Evolutionary conservation across 2,888 invertebrate genomes (phyloP).

Genomic region (Celastrina argiolus): DNA sequence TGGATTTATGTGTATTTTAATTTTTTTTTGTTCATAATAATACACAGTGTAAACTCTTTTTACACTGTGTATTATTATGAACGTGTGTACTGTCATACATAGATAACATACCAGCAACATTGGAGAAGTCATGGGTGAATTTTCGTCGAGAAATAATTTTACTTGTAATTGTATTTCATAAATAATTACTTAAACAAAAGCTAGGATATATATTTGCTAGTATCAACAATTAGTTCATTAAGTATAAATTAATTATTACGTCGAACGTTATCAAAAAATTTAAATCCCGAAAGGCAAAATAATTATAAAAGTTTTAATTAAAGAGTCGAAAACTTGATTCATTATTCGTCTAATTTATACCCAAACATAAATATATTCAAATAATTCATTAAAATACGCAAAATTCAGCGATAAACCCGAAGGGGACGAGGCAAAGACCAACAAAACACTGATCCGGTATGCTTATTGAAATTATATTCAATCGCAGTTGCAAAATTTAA

Average conservation of each 20-base stretch:
- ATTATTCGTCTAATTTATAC: slow-evolving; percentile 11
- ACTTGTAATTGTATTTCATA: too few species aligned
- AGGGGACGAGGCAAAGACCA: slow-evolving; percentile 38
- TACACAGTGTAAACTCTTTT: too few species aligned
- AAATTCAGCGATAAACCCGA: slow-evolving; percentile 20
- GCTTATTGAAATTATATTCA: slow-evolving; percentile 68
- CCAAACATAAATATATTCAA: slow-evolving; percentile 14
- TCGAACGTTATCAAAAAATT: not conserved
- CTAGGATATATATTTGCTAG: too few species aligned
- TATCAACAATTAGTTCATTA: not conserved
- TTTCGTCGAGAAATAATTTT: too few species aligned
- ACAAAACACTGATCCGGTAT: slow-evolving; percentile 46
- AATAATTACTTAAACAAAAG: too few species aligned
- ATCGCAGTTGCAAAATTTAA: slow-evolving; percentile 67
- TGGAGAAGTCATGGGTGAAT: too few species aligned
- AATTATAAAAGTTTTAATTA: slow-evolving; percentile 17
- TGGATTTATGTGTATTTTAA: too few species aligned
- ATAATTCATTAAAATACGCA: slow-evolving; percentile 21
- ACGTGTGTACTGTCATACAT: too few species aligned
- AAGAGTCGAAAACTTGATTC: slow-evolving; percentile 28
- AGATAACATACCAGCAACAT: too few species aligned
- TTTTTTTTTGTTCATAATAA: too few species aligned
- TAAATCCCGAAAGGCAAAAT: not conserved
- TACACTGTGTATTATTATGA: too few species aligned
- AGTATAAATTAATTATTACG: not conserved